Base-by-base conservation (phyloP, 2,888 invertebrate species). In the Yponomeuta sedellus region DNA sequence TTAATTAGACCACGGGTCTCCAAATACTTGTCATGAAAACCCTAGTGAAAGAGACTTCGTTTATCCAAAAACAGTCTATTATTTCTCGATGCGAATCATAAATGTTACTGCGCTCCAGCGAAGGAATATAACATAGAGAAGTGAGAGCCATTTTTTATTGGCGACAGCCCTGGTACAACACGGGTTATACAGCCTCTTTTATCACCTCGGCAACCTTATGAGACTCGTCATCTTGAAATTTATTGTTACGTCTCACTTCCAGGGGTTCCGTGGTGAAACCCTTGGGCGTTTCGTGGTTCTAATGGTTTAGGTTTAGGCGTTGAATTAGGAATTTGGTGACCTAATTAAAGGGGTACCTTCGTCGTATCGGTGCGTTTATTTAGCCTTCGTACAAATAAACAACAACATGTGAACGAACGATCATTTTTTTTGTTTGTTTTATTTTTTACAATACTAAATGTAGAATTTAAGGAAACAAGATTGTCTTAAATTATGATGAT, bases 181-280 rank as follows among this genome's bases (percentile, higher is more conserved):
- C 22, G 59, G 5, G 44, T 16, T 52, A 52, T 59, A 59, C 59
- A 59, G 25, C 59, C 59, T 59, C 59, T 59, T 59, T 59, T 59
- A 59, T 59, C 25, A 59, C 59, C 59, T 59, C 11, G 11, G 59
- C 59, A 59, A 59, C 59, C 59, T 22, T 59, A 59, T 59, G 59
- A 59, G 59, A 59, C 22, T 59, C 59, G 59, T 59, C 59, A 59
- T 59, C 59, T 10, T 1, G 59, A 22, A 59, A 59, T 59, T 59
- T 61, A 61, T 66, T 61, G 61, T 61, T 66, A 66, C 66, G 16
- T 12, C 44, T 52, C 44, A 52, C 16, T 52, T 52, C 44, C 44
- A 16, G 16, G 16, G 44, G 16, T 16, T 12, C 44, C 44, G 44
- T 16, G 44, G 16, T 52, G 16, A 52, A 52, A 52, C 10, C 44